Evolutionary conservation across 2,888 invertebrate species (phyloP), one percentile per base, ranked within the genome.

Genomic region (Tyria jacobaeae): DNA sequence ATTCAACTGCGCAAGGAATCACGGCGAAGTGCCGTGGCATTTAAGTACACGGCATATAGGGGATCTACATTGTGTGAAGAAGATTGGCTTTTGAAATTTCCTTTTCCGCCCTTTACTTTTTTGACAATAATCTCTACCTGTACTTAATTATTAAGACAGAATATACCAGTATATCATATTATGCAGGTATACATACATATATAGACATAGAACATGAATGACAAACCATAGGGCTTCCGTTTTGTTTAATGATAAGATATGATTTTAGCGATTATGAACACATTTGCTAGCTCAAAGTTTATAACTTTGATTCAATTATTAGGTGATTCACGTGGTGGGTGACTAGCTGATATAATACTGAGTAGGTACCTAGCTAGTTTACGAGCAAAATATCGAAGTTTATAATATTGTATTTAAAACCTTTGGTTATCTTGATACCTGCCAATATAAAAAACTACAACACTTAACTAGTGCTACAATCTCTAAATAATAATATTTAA

Each of bases 241-340:
- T 70, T 63, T 35, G 63, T 62, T 66, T 53, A 58, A 63, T 54
- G 68, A 68, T 74, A 57, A 76, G 70, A 70, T 76, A 64, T 54
- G 64, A 57, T 39, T 41, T 57, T 21, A 3, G 44, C 54, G 50
- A 62, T 67, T 67, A 74, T 65, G 50, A 59, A 51, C 52, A 50
- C 35, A 25, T 21, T 25, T 25, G 57, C 56, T 56, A 53, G 25
- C 24, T 10, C 17, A 44, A 9, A 48, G 37, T 54, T 49, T n/a
- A 47, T 39, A n/a, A 12, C 49, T 37, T 52, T 37, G 37, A 6
- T 53, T 24, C 2, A 25, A 37, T 25, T n/a, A n/a, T 10, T n/a
- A 54, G 5, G 64, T 73, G 60, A 71, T 63, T 73, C 68, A 63
- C n/a, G n/a, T 55, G 21, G 1, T 9, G 34, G n/a, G 12, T 59